Evolutionary conservation across 2,113 vertebrate species (phyloP), one percentile per base, ranked within the genome.

Genomic region (Lepisosteus oculatus): DNA sequence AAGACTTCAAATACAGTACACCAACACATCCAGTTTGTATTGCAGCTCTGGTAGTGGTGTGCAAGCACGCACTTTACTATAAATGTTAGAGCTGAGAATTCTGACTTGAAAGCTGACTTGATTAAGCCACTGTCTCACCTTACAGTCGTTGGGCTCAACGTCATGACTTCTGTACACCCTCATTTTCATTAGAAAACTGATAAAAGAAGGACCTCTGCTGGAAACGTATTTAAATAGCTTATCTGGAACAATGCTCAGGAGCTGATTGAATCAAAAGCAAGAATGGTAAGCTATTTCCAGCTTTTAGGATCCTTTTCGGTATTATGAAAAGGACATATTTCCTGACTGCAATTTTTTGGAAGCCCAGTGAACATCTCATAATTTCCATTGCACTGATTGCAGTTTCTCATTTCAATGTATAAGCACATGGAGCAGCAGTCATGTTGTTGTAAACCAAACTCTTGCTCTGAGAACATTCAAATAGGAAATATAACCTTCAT

Each of bases 181-280:
- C 68, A 45, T 45, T 61, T 61, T 69, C 69, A 59, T 73, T n/a
- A 71, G 76, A 74, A 81, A 83, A 71, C 70, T 80, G 79, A 79
- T 85, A 74, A 70, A 77, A 82, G 77, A 81, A 80, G 79, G 84
- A 80, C 86, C 81, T 83, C 84, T 86, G 73, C 79, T 87, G 83
- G 83, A 78, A 75, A 56, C 8, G 7, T 8, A 47, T n/a, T 66
- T 43, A 47, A 8, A 59, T 14, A 12, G 13, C 55, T 7, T 12
- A 11, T 42, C 29, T 42, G 56, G 43, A 56, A 61, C 69, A 70
- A 65, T 41, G 3, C 41, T 42, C 12, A 43, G 47, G 61, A 47
- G 5, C 51, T 29, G 5, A 17, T 67, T 59, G 55, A 15, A 66
- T 15, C 43, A 54, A 17, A 9, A 5, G 45, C 3, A 66, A 17